Evolutionary conservation across 2,797 vertebrate genomes (phyloP).

Genomic region (Moxostoma hubbsi): DNA sequence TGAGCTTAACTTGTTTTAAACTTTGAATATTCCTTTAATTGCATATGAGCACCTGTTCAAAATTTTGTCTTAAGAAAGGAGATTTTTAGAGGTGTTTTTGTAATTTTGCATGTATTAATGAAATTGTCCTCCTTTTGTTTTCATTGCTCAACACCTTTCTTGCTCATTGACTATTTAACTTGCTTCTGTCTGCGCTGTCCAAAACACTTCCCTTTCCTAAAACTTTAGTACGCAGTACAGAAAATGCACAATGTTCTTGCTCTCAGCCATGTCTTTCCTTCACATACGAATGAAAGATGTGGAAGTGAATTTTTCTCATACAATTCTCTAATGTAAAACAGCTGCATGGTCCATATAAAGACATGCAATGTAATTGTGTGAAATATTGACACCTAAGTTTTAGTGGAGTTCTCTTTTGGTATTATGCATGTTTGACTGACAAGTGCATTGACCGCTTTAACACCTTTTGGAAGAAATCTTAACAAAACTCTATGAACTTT

Average conservation of each 20-base stretch:
- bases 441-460: neutral
- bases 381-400: neutral
- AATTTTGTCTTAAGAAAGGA: neutral
- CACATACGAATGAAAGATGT: neutral
- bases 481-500: neutral
- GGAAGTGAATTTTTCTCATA: neutral
- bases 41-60: neutral
- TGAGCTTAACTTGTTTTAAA: too few species aligned
- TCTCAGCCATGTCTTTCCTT: neutral
- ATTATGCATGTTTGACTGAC: neutral
- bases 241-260: neutral
- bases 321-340: neutral
- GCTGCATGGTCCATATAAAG: neutral
- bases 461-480: neutral
- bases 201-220: neutral
- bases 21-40: too few species aligned
- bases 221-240: neutral
- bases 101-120: conserved; percentile 71
- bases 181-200: conserved; percentile 18
- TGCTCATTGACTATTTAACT: conserved; percentile 54
- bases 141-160: conserved; percentile 24
- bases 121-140: conserved; percentile 35
- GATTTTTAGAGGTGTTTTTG: conserved; percentile 68
- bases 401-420: neutral
- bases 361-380: neutral